Evolutionary conservation across 1,140 invertebrate genomes (phyloP).

Genomic region (Caenorhabditis briggsae): DNA sequence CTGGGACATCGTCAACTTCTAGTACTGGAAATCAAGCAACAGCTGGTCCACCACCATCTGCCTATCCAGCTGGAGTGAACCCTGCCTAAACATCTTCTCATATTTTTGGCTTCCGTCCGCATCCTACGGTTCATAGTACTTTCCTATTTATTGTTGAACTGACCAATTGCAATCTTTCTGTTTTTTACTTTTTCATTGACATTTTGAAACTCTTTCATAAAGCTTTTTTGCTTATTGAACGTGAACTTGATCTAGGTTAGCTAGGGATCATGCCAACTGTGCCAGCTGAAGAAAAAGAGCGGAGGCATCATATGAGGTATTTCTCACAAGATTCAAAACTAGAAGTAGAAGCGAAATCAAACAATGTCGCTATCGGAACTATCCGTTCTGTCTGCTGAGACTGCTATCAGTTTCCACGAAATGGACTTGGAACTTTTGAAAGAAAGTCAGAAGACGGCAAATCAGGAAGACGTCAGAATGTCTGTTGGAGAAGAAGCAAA

Average conservation of each 20-base stretch:
- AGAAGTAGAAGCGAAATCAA: constrained; percentile 16
- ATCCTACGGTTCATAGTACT: background rate
- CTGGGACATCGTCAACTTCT: background rate
- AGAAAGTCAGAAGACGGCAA: background rate
- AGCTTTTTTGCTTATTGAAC: background rate
- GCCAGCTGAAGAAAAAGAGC: background rate
- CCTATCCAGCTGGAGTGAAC: constrained; percentile 31
- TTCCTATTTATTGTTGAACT: constrained; percentile 16
- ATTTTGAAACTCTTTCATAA: constrained; percentile 8
- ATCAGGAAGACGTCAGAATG: background rate
- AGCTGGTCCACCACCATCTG: constrained; percentile 30
- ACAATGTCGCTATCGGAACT: constrained; percentile 17
- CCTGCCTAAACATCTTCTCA: background rate
- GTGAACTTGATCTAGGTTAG: background rate
- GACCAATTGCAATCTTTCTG: background rate
- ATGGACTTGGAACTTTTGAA: background rate
- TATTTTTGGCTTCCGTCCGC: background rate
- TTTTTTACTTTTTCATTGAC: background rate
- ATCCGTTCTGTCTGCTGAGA: background rate
- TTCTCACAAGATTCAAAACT: background rate
- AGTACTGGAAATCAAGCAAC: constrained; percentile 26
- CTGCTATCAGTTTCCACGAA: background rate
- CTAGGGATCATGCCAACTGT: too few relatives aligned
- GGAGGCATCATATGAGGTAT: background rate
- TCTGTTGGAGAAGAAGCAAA: background rate